Percentiles rank a stretch among this genome's conserved stretches.
These are phyloP conservation scores for Thalassophryne amazonica DNA, from an alignment of 2,797 vertebrate genomes.

Conservation along the genomic window DNA sequence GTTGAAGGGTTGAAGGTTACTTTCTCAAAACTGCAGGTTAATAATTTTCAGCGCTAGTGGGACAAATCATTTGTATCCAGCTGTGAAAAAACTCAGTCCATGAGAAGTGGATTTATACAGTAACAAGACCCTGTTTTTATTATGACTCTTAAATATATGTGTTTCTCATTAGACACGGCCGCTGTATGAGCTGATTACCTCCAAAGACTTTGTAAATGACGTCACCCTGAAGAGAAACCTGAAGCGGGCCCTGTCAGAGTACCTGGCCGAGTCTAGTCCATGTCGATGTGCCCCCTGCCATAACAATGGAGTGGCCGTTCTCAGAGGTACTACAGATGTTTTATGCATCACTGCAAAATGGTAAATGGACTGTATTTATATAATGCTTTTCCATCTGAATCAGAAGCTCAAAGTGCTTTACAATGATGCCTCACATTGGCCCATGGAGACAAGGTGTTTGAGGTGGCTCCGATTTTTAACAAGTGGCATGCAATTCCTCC, in stretches of 20 bases:
- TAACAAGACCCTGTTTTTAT: background rate
- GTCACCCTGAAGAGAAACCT: slow-evolving; percentile 82
- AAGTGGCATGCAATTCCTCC: no score
- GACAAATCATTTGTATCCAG: slow-evolving; percentile 3
- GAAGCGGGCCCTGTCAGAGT: slow-evolving; percentile 82
- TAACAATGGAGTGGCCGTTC: slow-evolving; percentile 84
- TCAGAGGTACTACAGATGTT: slow-evolving; percentile 83
- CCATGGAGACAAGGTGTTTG: no score
- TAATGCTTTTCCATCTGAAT: no score
- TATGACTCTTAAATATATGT: background rate
- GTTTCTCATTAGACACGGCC: slow-evolving; percentile 76
- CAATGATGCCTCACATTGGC: no score
- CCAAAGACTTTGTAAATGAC: slow-evolving; percentile 74
- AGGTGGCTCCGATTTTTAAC: no score
- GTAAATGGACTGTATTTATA: no score
- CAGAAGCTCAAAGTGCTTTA: no score
- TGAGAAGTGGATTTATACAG: background rate
- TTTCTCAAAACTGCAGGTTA: no score
- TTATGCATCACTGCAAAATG: no score
- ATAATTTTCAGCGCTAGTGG: background rate
- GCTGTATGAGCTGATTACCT: slow-evolving; percentile 84
- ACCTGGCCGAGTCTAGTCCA: slow-evolving; percentile 80
- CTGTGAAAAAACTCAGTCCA: background rate
- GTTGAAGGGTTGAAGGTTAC: no score
- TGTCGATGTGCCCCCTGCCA: slow-evolving; percentile 87